Base-by-base conservation (phyloP, 2,888 invertebrate genomes). In the Troilus luridus region DNA sequence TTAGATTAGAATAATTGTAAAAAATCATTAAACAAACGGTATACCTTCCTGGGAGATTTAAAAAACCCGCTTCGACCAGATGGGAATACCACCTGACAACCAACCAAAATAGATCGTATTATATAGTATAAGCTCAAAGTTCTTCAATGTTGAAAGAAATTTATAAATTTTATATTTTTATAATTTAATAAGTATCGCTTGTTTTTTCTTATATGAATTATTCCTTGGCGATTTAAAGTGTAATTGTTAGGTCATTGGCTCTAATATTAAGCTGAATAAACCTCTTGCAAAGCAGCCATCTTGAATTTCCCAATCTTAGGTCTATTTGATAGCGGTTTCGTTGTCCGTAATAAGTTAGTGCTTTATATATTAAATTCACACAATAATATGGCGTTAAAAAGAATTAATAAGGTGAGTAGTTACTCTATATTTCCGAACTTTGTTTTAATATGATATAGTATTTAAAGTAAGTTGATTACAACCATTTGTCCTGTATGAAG, bases 361-460 rank as follows among this genome's bases (percentile, higher is more conserved):
- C 67, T 88, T 81, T 88, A 88, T 91, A 88, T 67, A 91, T 90
- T 91, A 91, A 91, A 91, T 91, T 88, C 90, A 72, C 64, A 93
- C 93, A 94, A 93, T 94, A 94, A 94, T 94, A 98, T 98, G 98
- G 98, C 98, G 96, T 97, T 98, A 97, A 98, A 98, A 97, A 97
- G 98, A 97, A 98, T 98, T 96, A 98, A 98, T 96, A 98, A 98
- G 98, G 97, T 97, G 96, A 91, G 92, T 91, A 10, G 67, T 24
- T 59, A 54, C n/a, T 72, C 77, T 14, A 85, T 88, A 41, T 67
- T 91, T 62, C 56, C 85, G 62, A 27, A n/a, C 21, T 88, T 19
- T 88, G 27, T 58, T 41, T 85, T 81, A 41, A n/a, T 56, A 60
- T 54, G 24, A 90, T 67, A 24, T 64, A 21, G 60, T 60, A 62